Evolutionary conservation across 2,797 vertebrate genomes (phyloP), one percentile per base, ranked within the genome.

Genomic region (Psittacula echo): DNA sequence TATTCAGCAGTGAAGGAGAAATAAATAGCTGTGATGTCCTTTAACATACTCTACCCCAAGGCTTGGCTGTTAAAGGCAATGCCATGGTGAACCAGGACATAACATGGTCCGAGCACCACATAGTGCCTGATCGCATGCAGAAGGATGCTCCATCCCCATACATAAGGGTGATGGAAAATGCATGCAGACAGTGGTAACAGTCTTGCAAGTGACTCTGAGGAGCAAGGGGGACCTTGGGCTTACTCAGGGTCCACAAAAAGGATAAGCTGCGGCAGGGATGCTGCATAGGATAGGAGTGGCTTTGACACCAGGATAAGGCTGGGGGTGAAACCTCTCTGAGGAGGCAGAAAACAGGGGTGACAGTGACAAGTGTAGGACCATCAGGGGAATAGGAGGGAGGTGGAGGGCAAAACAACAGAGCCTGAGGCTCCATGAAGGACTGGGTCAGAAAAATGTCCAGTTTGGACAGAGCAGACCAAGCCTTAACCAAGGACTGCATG

Each of bases 121-220:
- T 1, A 58, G 54, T 3, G 9, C 23, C 21, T 68, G 62, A 65
- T 30, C 44, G 23, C 42, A n/a, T 11, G 32, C 20, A 56, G 62
- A 30, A 58, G 42, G 42, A 70, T 51, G n/a, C 24, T 70, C 29
- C 27, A n/a, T n/a, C 21, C 45, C 7, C n/a, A 61, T 30, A 84
- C 0, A 0, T 26, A 5, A 9, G 3, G 27, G 13, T 24, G 10
- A 5, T 30, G 5, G 23, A 67, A 50, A 22, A 73, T 1, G 2
- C 58, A 34, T 24, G 19, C 47, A 48, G 32, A 53, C 10, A 83
- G 32, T 14, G 37, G 53, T 23, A 32, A 48, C 19, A 13, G 44
- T 58, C 7, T 21, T 26, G 21, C 3, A 18, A 62, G 54, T 15
- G 42, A 65, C 24, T 10, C 18, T 51, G 51, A 60, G 30, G 39